These are phyloP conservation scores for Caerostris darwini DNA, from an alignment of 1,140 invertebrate genomes.

Conservation along the genomic window DNA sequence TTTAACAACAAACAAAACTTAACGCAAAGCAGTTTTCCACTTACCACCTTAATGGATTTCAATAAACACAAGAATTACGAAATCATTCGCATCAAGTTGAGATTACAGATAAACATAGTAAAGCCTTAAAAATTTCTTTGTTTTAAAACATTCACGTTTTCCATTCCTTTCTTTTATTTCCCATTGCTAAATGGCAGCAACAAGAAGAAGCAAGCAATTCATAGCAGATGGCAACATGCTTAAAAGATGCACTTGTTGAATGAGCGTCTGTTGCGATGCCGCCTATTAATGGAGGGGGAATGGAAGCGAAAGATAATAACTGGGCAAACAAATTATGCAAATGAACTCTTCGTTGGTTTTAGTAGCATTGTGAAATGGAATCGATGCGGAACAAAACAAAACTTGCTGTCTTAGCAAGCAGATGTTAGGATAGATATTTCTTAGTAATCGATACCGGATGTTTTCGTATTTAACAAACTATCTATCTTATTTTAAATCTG, in stretches of 20 bases:
- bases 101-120: background rate
- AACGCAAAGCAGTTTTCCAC: no score
- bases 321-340: slow-evolving; percentile 48
- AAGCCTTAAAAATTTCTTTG: background rate
- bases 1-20: no score
- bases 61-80: background rate
- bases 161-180: background rate
- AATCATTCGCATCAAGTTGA: background rate
- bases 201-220: background rate
- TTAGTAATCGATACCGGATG: no score
- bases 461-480: no score
- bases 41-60: no score
- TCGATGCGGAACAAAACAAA: background rate
- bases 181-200: background rate
- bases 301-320: background rate
- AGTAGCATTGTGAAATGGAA: background rate
- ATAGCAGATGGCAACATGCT: background rate
- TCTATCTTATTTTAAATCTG: no score
- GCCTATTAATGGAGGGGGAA: background rate
- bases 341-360: background rate
- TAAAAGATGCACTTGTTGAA: slow-evolving; percentile 36
- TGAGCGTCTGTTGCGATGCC: background rate
- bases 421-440: no score
- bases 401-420: background rate
- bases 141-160: background rate